Percentiles rank a stretch among this genome's conserved stretches.
phyloP scores from a whole-genome alignment of 2,888 invertebrate species.

The Neoaliturus tenellus region DNA sequence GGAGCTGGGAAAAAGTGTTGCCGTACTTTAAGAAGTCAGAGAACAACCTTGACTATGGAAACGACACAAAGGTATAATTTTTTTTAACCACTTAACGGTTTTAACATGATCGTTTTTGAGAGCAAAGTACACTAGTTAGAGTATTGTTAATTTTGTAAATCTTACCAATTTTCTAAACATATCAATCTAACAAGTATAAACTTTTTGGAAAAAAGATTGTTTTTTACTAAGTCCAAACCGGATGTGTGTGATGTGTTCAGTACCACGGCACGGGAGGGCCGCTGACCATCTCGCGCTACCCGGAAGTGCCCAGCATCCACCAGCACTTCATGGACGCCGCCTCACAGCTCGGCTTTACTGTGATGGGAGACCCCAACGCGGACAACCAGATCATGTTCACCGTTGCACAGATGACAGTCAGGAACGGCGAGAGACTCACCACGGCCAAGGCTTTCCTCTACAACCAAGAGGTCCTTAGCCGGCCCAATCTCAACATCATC shows the following conservation, averaged over 20 bases:
- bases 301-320: conserved; percentile 71
- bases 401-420: conserved; percentile 67
- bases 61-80: conserved; percentile 77
- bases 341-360: conserved; percentile 70
- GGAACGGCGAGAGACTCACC: conserved; percentile 69
- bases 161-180: too few species aligned
- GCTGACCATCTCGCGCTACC: conserved; percentile 71
- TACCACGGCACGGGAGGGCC: conserved; percentile 72
- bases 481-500: conserved; percentile 41
- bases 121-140: conserved; percentile 73
- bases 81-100: too few species aligned
- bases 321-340: conserved; percentile 71
- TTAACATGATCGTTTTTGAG: too few species aligned
- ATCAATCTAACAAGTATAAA: too few species aligned
- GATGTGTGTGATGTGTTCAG: too few species aligned
- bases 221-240: too few species aligned
- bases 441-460: conserved; percentile 67
- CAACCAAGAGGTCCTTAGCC: neutral
- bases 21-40: conserved; percentile 89
- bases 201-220: too few species aligned
- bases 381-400: conserved; percentile 66
- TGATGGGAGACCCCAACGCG: conserved; percentile 70
- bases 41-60: conserved; percentile 75
- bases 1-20: conserved; percentile 85
- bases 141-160: neutral